phyloP scores from a whole-genome alignment of 2,113 vertebrate genomes.

The Mirza zaza region DNA sequence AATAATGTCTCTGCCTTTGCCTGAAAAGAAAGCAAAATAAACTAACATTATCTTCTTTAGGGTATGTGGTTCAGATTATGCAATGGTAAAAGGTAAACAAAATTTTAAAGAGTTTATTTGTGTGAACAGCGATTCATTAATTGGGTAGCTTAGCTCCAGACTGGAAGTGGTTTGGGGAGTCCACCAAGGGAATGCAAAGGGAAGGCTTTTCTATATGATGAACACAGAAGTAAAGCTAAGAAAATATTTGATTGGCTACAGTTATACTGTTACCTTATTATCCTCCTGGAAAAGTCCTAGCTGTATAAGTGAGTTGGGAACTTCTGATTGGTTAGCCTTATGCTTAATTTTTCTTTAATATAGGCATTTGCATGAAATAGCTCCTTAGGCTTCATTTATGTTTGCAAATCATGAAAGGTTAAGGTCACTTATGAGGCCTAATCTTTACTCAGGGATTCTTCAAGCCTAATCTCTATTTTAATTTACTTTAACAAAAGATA shows the following conservation, averaged over 20 bases:
- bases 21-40: constrained; percentile 15
- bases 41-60: background rate
- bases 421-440: background rate
- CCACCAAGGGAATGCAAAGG: background rate
- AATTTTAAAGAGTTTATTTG: background rate
- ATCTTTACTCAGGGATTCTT: background rate
- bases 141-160: background rate
- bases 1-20: background rate
- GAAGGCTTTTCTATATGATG: background rate
- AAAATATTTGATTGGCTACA: background rate
- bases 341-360: background rate
- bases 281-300: background rate
- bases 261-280: background rate
- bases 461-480: background rate
- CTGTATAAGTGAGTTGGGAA: background rate
- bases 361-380: background rate
- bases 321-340: background rate
- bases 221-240: background rate
- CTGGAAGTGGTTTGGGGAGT: background rate
- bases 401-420: background rate
- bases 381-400: background rate
- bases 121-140: background rate
- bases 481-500: background rate
- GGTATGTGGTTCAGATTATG: background rate
- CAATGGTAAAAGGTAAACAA: background rate